phyloP scores from a whole-genome alignment of 2,113 vertebrate species.

The Paramormyrops kingsleyae region DNA sequence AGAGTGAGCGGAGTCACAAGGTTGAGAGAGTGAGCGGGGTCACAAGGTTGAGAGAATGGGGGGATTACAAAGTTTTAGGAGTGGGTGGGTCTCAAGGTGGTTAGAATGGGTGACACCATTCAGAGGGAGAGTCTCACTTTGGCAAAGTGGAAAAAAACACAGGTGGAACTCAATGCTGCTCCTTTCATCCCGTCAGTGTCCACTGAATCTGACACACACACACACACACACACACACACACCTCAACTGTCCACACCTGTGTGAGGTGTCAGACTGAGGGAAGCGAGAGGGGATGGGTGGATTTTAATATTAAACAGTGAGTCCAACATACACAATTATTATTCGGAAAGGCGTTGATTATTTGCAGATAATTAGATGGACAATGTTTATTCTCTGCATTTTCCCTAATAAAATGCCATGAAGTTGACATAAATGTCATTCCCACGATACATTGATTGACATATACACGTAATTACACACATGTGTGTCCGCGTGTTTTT shows the following conservation, averaged over 20 bases:
- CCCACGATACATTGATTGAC: not conserved
- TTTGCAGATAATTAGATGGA: constrained; percentile 4
- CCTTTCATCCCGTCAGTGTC: not conserved
- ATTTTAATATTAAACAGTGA: not conserved
- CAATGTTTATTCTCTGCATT: constrained; percentile 3
- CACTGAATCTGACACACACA: constrained; percentile 3
- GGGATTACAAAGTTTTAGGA: not conserved
- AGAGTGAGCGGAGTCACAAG: not conserved
- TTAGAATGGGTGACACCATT: not conserved
- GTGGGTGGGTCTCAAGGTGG: not conserved
- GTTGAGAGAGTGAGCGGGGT: too few relatives aligned
- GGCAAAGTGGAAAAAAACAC: not conserved
- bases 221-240: constrained; percentile 17
- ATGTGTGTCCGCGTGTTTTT: not conserved
- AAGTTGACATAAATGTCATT: not conserved
- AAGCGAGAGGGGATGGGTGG: not conserved
- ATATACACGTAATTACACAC: not conserved
- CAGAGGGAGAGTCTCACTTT: not conserved
- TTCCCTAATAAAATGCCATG: not conserved
- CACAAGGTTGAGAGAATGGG: too few relatives aligned
- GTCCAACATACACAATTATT: not conserved
- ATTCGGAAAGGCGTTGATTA: not conserved
- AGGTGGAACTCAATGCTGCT: not conserved
- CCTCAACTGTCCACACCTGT: not conserved
- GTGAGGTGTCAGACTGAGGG: constrained; percentile 16